phyloP scores from a whole-genome alignment of 2,797 vertebrate species.

The Phoebastria nigripes region DNA sequence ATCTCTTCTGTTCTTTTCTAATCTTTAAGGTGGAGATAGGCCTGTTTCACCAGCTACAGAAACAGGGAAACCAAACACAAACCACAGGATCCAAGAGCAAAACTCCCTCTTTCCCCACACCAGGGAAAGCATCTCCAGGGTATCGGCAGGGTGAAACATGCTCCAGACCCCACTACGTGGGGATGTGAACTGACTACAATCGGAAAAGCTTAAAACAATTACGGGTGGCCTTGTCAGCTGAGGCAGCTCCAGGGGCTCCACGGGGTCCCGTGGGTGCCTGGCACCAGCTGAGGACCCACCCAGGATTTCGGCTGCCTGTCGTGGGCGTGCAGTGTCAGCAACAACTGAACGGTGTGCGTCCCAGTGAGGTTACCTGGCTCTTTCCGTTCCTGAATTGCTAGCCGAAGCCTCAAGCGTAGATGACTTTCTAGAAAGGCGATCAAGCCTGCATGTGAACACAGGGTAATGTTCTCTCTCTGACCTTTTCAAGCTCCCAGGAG shows the following conservation, averaged over 20 bases:
- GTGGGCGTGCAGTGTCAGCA: not conserved
- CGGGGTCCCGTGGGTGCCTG: rapidly evolving
- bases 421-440: not conserved
- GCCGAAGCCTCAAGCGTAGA: not conserved
- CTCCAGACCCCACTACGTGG: rapidly evolving
- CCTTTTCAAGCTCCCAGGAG: constrained; percentile 54
- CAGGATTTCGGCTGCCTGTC: rapidly evolving
- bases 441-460: not conserved
- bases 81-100: not conserved
- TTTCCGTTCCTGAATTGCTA: not conserved
- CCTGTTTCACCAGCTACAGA: not conserved
- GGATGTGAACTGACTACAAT: not conserved
- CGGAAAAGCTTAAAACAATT: not conserved
- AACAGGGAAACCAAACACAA: not conserved
- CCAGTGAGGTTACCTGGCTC: not conserved
- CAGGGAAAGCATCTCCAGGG: not conserved
- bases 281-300: not conserved
- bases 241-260: not conserved
- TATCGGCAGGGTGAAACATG: not conserved
- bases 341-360: rapidly evolving
- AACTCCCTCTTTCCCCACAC: not conserved
- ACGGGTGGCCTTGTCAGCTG: rapidly evolving
- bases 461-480: constrained; percentile 43
- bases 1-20: not conserved
- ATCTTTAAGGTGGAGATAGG: not conserved